Base-by-base conservation (phyloP, 2,888 invertebrate genomes). In the Platycnemis pennipes region DNA sequence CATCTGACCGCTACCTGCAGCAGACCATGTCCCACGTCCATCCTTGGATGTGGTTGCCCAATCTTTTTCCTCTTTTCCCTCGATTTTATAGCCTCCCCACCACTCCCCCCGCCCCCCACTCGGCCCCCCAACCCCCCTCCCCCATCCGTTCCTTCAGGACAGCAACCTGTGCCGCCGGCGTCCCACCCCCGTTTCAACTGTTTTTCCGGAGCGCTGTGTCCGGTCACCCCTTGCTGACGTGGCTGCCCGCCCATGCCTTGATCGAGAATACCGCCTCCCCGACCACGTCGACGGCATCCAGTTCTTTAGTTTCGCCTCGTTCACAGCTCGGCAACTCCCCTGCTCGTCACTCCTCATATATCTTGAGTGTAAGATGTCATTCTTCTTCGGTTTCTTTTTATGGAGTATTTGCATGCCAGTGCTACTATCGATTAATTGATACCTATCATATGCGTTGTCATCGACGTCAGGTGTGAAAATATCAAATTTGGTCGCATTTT, bases 11-110 rank as follows among this genome's bases (percentile, higher is more conserved):
- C 87, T 87, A n/a, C 87, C 46, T 46, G 87, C 87, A 87, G 45
- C 87, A 87, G 87, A 87, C 87, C 87, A 87, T 87, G 87, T 87
- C 87, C 87, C 86, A n/a, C 87, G 44, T 11, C 87, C 87, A 87
- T 45, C 87, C 87, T 45, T 87, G 45, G n/a, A 87, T 45, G 46
- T 87, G 87, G 87, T 44, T 46, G 87, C 45, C 87, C 46, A 87
- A 87, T 87, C 87, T 87, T 46, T n/a, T n/a, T n/a, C 22, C 87
- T n/a, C 26, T 46, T n/a, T 87, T 26, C 5, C 87, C 44, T 4
- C 46, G 45, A 11, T n/a, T 16, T n/a, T 16, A 45, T 45, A 19
- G 22, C 42, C 16, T 22, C 46, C 31, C n/a, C n/a, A n/a, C n/a
- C n/a, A n/a, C n/a, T n/a, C n/a, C 31, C 37, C 77, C 77, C 8